These are phyloP conservation scores for Nannoperca obscura DNA, from an alignment of 2,797 vertebrate species.

Conservation along the genomic window DNA sequence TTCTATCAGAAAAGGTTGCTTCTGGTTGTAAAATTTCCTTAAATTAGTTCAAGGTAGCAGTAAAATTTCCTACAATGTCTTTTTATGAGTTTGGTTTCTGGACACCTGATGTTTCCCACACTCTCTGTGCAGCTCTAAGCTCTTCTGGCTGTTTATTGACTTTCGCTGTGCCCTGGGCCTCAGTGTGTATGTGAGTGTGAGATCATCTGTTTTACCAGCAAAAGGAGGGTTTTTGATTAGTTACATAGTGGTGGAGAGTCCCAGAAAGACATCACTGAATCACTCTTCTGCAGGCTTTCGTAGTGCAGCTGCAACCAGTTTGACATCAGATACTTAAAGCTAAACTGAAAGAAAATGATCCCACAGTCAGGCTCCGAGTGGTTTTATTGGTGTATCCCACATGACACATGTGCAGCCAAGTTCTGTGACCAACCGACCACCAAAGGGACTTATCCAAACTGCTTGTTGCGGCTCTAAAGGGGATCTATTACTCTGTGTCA, in stretches of 20 bases:
- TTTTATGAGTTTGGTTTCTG: neutral
- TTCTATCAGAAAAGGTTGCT: neutral
- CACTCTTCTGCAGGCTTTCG: no score
- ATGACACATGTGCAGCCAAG: slow-evolving; percentile 10
- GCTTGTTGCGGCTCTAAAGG: slow-evolving; percentile 7
- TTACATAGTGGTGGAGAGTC: slow-evolving; percentile 23
- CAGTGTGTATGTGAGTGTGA: slow-evolving; percentile 26
- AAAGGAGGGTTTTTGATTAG: slow-evolving; percentile 32
- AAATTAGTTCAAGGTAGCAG: neutral
- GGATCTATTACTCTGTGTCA: neutral
- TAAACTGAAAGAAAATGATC: slow-evolving; percentile 21
- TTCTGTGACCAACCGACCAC: neutral
- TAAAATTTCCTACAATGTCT: neutral
- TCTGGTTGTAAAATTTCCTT: neutral
- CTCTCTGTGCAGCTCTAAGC: slow-evolving; percentile 12
- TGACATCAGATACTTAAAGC: slow-evolving; percentile 29
- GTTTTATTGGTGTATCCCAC: slow-evolving; percentile 35
- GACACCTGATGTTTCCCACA: slow-evolving; percentile 27
- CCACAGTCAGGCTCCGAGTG: slow-evolving; percentile 11
- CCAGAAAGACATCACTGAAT: no score
- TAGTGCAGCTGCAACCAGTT: slow-evolving; percentile 56
- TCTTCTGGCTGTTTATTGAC: slow-evolving; percentile 56
- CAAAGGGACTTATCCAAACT: slow-evolving; percentile 10
- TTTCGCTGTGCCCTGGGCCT: slow-evolving; percentile 25
- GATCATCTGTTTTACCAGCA: slow-evolving; percentile 62